Evolutionary conservation across 2,888 invertebrate species (phyloP), one percentile per base, ranked within the genome.

Genomic region (Nymphalis polychloros): DNA sequence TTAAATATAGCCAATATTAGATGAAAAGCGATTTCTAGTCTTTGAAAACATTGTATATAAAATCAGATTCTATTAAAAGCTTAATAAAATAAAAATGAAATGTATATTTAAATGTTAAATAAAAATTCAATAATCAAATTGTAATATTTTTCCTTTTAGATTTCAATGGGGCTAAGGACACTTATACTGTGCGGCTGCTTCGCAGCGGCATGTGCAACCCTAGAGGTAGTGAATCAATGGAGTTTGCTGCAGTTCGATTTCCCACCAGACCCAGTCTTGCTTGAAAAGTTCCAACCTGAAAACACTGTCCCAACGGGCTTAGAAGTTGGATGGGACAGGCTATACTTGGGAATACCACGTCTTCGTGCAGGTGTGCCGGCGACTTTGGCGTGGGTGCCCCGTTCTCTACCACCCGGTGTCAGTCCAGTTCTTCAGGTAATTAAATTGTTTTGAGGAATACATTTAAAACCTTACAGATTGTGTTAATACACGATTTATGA

Each of bases 301-400:
- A 96, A 96, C 84, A 94, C 95, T 0, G 94, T 96, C 6, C 94
- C 96, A 49, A 97, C 97, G 0, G 97, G 97, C 1, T 81, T 97
- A 70, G 96, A 96, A 79, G 90, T 97, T 46, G 94, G 94, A 2
- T 93, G 94, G 86, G 95, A 96, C 77, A 92, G 95, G 71, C 89
- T 97, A 35, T 97, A 96, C 81, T 71, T 97, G n/a, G 94, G 96
- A 0, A 94, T 95, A 16, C 97, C 97, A 0, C 91, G 97, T 67
- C 85, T 97, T 41, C 93, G 96, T 68, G 93, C 94, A 0, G 97
- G 97, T 6, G 95, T 97, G 0, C 95, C 97, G 0, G 95, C 97
- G 0, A 96, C 97, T 0, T 79, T 97, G 8, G 95, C 94, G 17
- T 94, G 94, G 86, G 93, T 97, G 8, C 94, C 96, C 0, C 92